Conservation (phyloP, 2,113 vertebrate genomes). For the Dasyurus viverrinus region DNA sequence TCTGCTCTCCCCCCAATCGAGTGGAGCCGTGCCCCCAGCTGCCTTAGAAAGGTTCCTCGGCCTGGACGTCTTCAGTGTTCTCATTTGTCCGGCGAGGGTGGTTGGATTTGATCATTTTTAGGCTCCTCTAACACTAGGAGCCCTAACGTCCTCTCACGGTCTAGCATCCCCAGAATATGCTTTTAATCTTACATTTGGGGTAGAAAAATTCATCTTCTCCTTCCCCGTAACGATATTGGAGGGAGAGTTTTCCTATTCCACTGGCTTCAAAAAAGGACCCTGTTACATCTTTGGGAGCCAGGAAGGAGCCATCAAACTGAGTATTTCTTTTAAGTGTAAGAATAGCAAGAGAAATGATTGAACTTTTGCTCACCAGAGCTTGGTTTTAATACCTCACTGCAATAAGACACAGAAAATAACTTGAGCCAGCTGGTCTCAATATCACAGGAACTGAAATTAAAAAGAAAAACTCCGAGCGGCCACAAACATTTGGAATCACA, state of each 20-base stretch:
- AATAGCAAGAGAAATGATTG: constrained; percentile 3
- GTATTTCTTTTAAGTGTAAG: constrained; percentile 33
- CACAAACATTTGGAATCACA: constrained; percentile 68
- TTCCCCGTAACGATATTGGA: constrained; percentile 1
- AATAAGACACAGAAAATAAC: constrained; percentile 68
- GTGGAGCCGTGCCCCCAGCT: too few relatives aligned
- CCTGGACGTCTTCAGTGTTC: neutral
- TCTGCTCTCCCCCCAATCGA: neutral
- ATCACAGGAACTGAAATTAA: constrained; percentile 69
- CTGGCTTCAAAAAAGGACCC: neutral
- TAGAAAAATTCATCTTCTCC: constrained; percentile 31
- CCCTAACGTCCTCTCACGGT: neutral
- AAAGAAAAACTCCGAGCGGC: constrained; percentile 63
- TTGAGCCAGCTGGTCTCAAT: constrained; percentile 72
- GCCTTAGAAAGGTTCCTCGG: neutral
- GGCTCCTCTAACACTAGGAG: neutral
- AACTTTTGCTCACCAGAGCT: constrained; percentile 37
- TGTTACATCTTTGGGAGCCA: neutral
- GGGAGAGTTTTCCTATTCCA: constrained; percentile 17
- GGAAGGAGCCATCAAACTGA: neutral
- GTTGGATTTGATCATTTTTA: neutral
- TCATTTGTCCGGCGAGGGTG: neutral
- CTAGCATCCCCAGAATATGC: neutral
- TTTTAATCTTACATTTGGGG: constrained; percentile 5
- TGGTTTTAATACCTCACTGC: constrained; percentile 63